Conservation (phyloP, 2,113 vertebrate species). For the Scytalopus superciliaris region DNA sequence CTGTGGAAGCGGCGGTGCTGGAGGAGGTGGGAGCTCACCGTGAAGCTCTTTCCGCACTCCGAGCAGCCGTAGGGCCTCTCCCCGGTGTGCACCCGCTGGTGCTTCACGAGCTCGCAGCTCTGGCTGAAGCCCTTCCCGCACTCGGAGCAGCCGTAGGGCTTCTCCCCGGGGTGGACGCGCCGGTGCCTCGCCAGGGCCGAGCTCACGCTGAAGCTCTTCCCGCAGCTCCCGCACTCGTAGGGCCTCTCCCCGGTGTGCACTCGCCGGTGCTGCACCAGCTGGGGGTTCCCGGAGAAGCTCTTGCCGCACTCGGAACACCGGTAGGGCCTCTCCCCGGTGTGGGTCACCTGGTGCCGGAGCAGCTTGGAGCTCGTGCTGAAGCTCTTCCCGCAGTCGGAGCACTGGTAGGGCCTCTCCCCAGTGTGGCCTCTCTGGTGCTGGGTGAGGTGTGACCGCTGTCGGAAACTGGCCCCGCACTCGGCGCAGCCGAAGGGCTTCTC, state of each 20-base stretch:
- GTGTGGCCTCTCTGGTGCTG: slow-evolving; percentile 49
- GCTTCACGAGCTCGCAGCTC: slow-evolving; percentile 70
- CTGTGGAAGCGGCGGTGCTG: slow-evolving; percentile 69
- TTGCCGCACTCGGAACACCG: slow-evolving; percentile 37
- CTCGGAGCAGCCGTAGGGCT: slow-evolving; percentile 52
- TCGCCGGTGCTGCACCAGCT: slow-evolving; percentile 38
- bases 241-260: slow-evolving; percentile 51
- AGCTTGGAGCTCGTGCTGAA: slow-evolving; percentile 41
- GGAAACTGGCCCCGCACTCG: slow-evolving; percentile 10
- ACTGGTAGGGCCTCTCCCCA: slow-evolving; percentile 15
- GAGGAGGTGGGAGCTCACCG: slow-evolving; percentile 66
- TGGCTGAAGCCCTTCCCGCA: slow-evolving; percentile 74
- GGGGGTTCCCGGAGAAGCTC: slow-evolving; percentile 7
- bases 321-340: slow-evolving; percentile 53
- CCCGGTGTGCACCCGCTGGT: slow-evolving; percentile 69
- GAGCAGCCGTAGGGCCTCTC: slow-evolving; percentile 67
- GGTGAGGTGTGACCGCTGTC: slow-evolving; percentile 24
- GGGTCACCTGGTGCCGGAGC: slow-evolving; percentile 49
- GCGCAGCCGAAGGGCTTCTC: slow-evolving; percentile 42
- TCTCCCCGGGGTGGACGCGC: slow-evolving; percentile 41
- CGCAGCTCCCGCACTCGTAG: not conserved
- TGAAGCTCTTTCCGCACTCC: slow-evolving; percentile 68
- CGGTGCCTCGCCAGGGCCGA: slow-evolving; percentile 43
- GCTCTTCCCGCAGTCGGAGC: slow-evolving; percentile 23
- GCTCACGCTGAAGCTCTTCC: slow-evolving; percentile 56